Conservation (phyloP, 2,113 vertebrate genomes). For the Pitta sordida region DNA sequence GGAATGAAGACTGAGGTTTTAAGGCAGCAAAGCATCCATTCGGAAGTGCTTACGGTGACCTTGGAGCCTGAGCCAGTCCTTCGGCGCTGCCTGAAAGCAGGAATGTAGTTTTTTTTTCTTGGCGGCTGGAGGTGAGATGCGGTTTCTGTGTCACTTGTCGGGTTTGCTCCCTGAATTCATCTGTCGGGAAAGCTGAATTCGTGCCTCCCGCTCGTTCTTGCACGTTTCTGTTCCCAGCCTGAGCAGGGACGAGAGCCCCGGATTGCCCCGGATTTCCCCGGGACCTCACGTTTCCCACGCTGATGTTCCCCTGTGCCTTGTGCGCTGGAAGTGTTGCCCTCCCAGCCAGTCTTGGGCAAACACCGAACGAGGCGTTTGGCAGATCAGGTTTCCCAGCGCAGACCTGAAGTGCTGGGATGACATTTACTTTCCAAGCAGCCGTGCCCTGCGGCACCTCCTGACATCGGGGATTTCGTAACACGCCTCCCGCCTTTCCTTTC, state of each 20-base stretch:
- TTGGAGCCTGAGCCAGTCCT: background rate
- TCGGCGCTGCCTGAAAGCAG: background rate
- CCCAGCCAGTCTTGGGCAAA: background rate
- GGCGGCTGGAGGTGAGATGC: background rate
- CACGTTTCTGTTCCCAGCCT: background rate
- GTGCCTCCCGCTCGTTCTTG: rapidly evolving
- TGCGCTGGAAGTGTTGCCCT: background rate
- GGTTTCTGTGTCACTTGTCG: background rate
- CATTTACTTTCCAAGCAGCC: background rate
- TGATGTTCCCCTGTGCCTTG: background rate
- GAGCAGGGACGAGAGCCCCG: background rate
- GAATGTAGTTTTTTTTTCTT: background rate
- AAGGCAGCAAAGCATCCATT: background rate
- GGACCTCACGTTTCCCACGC: background rate
- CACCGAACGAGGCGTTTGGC: background rate
- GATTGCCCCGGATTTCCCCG: background rate
- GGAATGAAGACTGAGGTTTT: background rate
- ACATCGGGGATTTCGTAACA: background rate
- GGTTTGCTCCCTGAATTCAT: background rate
- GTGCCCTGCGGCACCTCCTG: background rate
- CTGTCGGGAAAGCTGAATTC: background rate
- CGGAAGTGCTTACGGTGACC: background rate
- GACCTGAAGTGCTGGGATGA: background rate
- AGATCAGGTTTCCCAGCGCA: background rate
- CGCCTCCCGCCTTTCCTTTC: background rate